Base-by-base conservation (phyloP, 2,113 vertebrate genomes). In the Cyphomyrus discorhynchus region DNA sequence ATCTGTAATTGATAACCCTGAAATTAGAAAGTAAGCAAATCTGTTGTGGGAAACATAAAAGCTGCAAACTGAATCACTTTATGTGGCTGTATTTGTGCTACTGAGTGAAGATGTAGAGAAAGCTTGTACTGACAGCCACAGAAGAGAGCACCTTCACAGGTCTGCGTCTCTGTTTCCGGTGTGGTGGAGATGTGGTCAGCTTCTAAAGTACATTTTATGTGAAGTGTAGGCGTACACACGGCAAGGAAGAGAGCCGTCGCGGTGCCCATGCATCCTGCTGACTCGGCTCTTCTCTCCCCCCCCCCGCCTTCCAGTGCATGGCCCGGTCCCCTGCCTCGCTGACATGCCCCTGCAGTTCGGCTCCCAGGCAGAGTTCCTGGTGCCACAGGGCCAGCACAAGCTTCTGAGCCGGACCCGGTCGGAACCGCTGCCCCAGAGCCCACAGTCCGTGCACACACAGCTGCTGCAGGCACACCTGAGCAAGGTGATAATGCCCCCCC, bases 401-500 rank as follows among this genome's bases (percentile, higher is more conserved):
- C 97, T 97, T 0, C 95, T 99, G 94, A 97, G 97, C 92, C 95
- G 98, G 92, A 98, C 98, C 1, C 97, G 97, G 90, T 99, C 98
- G 0, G 98, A 98, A 91, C 98, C 98, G 1, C 95, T 98, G 49
- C 97, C 98, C 47, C 97, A 96, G 91, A 98, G 96, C 86, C 94
- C 96, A 91, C 94, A 96, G 0, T 90, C 93, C 24, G 92, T 97
- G 35, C 93, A 95, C 92, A 94, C 96, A 88, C 96, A 96, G 2
- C 92, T 95, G 87, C 58, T 93, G 0, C 93, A 94, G 90, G 95
- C 95, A 88, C 95, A 96, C 89, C 96, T 97, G 82, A 95, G 96
- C 87, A 53, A 74, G 66, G 66, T 74, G 31, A 35, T 31, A 74
- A 7, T 62, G 58, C 58, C 52, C 52, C 17, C 0, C 15, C 13